phyloP scores from a whole-genome alignment of 2,113 vertebrate species.

The Nicator chloris region DNA sequence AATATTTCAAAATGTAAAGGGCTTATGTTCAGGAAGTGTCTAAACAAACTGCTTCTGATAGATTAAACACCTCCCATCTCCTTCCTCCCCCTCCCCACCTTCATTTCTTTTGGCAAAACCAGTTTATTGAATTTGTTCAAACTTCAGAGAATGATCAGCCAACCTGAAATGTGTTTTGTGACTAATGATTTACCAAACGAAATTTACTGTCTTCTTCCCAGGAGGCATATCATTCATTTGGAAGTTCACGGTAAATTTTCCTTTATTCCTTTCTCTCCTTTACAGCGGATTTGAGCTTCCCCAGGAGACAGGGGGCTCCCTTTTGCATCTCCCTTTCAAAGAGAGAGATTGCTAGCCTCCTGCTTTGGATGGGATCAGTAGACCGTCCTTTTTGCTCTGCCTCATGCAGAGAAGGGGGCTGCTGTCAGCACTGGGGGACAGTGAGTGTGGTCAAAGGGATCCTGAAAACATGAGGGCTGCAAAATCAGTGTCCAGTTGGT shows the following conservation, averaged over 20 bases:
- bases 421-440: neutral
- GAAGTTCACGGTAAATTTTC: neutral
- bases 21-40: neutral
- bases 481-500: neutral
- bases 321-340: neutral
- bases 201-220: neutral
- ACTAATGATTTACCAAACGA: constrained; percentile 4
- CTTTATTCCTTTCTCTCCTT: neutral
- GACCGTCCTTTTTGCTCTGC: neutral
- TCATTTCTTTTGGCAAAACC: neutral
- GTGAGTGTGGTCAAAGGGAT: neutral
- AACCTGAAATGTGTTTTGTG: neutral
- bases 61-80: neutral
- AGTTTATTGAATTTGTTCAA: neutral
- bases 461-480: neutral
- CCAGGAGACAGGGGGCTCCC: neutral
- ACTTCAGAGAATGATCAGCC: neutral
- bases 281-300: neutral
- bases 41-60: neutral
- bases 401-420: neutral
- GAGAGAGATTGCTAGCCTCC: neutral
- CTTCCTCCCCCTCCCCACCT: neutral
- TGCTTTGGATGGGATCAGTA: neutral
- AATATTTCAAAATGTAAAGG: neutral
- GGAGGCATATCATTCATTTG: neutral